Evolutionary conservation across 1,140 invertebrate genomes (phyloP).

Genomic region (Fopius arisanus): DNA sequence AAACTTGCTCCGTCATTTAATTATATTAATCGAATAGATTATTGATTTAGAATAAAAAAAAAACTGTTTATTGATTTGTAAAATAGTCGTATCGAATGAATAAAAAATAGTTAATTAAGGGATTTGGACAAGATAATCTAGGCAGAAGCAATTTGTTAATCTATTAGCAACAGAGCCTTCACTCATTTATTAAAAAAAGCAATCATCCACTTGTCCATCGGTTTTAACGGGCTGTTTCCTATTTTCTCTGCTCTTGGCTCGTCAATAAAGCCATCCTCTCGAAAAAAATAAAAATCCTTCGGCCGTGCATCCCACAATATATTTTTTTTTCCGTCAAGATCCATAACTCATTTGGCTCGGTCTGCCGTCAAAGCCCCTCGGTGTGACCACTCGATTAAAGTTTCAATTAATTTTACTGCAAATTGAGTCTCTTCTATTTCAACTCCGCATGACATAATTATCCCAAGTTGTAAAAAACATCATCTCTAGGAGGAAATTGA

Average conservation of each 20-base stretch:
- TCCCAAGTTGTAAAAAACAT: neutral
- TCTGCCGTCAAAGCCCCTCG: neutral
- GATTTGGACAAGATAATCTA: too few relatives aligned
- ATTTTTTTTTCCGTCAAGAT: neutral
- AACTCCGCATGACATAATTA: neutral
- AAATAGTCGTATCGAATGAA: too few relatives aligned
- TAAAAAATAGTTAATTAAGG: too few relatives aligned
- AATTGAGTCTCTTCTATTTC: slow-evolving; percentile 33
- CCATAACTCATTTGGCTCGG: neutral
- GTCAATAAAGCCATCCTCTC: neutral
- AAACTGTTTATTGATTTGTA: too few relatives aligned
- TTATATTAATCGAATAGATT: too few relatives aligned
- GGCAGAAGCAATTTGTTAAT: too few relatives aligned
- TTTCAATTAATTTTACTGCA: slow-evolving; percentile 52
- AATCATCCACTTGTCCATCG: too few relatives aligned
- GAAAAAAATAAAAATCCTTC: neutral
- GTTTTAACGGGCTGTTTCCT: too few relatives aligned
- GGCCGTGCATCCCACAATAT: neutral
- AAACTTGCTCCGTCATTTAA: too few relatives aligned
- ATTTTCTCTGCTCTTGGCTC: neutral
- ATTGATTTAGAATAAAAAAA: too few relatives aligned
- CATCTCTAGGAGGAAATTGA: neutral
- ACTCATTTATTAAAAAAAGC: too few relatives aligned
- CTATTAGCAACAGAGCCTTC: too few relatives aligned
- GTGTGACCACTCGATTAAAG: slow-evolving; percentile 39